Evolutionary conservation across 2,113 vertebrate species (phyloP).

Genomic region (Serinus canaria): DNA sequence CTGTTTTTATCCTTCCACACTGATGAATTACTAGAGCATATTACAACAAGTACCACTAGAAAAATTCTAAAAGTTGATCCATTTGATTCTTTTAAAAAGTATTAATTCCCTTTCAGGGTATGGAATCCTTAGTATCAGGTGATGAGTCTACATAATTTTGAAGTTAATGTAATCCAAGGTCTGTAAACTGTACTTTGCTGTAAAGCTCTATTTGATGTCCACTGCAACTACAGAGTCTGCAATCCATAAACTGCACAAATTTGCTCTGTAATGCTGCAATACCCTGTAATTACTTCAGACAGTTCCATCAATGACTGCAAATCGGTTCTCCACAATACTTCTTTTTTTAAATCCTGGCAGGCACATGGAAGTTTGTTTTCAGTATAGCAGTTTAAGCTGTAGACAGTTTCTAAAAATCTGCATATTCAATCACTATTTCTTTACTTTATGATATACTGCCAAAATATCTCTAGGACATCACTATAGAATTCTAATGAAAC

Average conservation of each 20-base stretch:
- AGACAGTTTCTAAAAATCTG: not conserved
- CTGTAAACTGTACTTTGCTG: not conserved
- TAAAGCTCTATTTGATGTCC: not conserved
- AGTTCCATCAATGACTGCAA: not conserved
- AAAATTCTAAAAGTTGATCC: not conserved
- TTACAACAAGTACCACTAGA: not conserved
- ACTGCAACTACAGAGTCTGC: not conserved
- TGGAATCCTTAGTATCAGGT: not conserved
- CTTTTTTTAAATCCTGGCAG: not conserved
- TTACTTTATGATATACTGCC: not conserved
- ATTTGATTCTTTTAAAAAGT: not conserved
- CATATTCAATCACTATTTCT: not conserved
- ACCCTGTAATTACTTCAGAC: not conserved
- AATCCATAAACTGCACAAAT: not conserved
- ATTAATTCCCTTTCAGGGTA: not conserved
- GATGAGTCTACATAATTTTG: not conserved
- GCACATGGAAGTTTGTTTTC: conserved; percentile 19
- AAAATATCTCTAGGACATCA: not conserved
- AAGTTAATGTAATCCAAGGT: not conserved
- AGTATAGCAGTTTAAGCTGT: not conserved
- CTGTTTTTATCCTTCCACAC: not conserved
- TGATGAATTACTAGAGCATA: not conserved
- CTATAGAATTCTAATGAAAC: not conserved
- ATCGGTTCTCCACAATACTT: not conserved
- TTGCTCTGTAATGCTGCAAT: not conserved